These are phyloP conservation scores for Cyrtonyx montezumae DNA, from an alignment of 2,113 vertebrate genomes.

Conservation along the genomic window DNA sequence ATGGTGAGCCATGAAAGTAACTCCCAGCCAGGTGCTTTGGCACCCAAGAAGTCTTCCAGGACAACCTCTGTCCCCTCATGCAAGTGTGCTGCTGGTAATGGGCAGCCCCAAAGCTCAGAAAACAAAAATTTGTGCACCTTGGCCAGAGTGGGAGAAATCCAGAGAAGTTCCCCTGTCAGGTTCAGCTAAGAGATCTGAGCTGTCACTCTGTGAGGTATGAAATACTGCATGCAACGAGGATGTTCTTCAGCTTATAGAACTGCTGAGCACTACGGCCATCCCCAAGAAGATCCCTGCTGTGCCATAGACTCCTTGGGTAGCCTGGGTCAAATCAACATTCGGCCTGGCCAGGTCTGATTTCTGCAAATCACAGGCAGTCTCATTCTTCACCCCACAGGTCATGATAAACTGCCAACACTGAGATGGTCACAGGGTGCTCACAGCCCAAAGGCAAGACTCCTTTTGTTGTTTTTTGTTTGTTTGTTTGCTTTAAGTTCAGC, in stretches of 20 bases:
- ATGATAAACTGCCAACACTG: neutral
- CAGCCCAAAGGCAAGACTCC: neutral
- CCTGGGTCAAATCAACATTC: neutral
- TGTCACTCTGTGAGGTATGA: neutral
- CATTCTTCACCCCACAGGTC: neutral
- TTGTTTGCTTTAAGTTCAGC: neutral
- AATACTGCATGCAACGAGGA: neutral
- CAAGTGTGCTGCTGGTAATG: fast-evolving
- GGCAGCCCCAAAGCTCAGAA: neutral
- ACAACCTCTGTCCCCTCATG: neutral
- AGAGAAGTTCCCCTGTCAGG: neutral
- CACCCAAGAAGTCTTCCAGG: neutral
- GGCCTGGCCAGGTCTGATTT: neutral
- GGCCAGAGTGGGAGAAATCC: neutral
- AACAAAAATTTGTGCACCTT: neutral
- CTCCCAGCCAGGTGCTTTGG: neutral
- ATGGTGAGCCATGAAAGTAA: neutral
- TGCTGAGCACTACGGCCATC: neutral
- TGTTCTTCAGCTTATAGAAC: neutral
- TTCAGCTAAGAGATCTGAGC: neutral
- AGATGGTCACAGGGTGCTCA: fast-evolving
- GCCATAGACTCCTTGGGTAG: neutral
- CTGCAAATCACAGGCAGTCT: fast-evolving
- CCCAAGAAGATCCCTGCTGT: neutral
- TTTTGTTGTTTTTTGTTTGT: neutral